Base-by-base conservation (phyloP, 2,797 vertebrate species). In the Perodicticus potto region DNA sequence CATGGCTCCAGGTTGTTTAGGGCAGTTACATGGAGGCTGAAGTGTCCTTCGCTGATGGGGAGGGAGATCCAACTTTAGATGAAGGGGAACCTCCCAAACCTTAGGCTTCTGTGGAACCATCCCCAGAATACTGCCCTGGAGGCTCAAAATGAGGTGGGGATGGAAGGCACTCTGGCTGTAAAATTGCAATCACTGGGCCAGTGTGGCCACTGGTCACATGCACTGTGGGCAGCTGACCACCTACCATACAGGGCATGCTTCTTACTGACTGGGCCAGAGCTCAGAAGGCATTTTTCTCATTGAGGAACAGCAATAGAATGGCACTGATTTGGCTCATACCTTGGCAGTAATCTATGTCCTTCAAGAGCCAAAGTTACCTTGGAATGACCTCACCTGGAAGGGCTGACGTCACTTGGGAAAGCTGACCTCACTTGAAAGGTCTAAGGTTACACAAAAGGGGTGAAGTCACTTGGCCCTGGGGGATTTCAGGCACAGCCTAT, bases 301-400 rank as follows among this genome's bases (percentile, higher is more conserved):
- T 99, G 97, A 99, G 98, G 98, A 98, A 99, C 99, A 99, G 99
- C 94, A 99, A 98, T 78, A 99, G 98, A 98, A 99, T 98, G 93
- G 99, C 99, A n/a, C 98, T 99, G 0, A 99, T 98, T 98, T 99
- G 99, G 98, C 99, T 99, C 98, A 99, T 99, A 59, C 99, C 99
- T 98, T 99, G 99, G 97, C 99, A 99, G 98, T 99, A 76, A 16
- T 99, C 97, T 99, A 99, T 97, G 99, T 99, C 99, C 99, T 99
- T 98, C 37, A 97, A 97, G 63, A 97, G 78, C 65, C 97, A 59
- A 45, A 45, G 43, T 32, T 16, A 76, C 4, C 27, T 49, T 27
- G 2, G 27, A 49, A 17, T 76, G 73, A 49, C 25, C 14, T 49
- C 27, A 76, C 73, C 23, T 45, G 73, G 45, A 29, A 74, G 43